Evolutionary conservation across 2,888 invertebrate species (phyloP).

Genomic region (Eumacrocentrus americanus): DNA sequence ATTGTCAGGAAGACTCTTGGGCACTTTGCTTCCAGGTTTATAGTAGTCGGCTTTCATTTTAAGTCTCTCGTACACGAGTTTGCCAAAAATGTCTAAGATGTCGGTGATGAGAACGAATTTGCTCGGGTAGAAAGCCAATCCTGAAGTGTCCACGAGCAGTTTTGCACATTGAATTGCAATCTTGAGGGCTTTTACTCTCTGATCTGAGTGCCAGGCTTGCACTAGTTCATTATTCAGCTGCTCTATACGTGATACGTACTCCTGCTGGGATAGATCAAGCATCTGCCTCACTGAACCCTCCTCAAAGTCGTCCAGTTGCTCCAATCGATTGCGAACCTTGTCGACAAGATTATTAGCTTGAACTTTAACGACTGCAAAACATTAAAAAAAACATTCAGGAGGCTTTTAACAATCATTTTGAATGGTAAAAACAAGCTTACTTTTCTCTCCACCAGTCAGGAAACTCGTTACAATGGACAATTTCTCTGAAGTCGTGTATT

Average conservation of each 20-base stretch:
- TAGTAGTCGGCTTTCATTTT: constrained; percentile 75
- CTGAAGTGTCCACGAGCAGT: constrained; percentile 85
- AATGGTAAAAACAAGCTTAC: constrained; percentile 60
- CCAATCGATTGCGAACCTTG: constrained; percentile 87
- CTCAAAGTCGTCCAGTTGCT: constrained; percentile 94
- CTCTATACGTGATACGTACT: constrained; percentile 87
- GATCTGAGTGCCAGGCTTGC: constrained; percentile 92
- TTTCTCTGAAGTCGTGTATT: constrained; percentile 93
- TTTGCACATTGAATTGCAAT: constrained; percentile 98
- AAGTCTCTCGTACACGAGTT: constrained; percentile 84
- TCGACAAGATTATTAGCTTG: constrained; percentile 79
- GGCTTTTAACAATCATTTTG: too few relatives aligned
- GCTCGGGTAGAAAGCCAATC: constrained; percentile 95
- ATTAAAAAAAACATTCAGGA: too few relatives aligned
- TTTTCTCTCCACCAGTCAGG: constrained; percentile 80
- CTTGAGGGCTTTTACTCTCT: constrained; percentile 93
- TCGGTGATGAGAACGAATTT: constrained; percentile 97
- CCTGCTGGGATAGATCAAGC: constrained; percentile 89
- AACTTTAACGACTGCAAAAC: constrained; percentile 74
- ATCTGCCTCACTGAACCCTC: constrained; percentile 86
- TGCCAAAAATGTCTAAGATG: constrained; percentile 92
- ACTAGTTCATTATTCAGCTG: constrained; percentile 90
- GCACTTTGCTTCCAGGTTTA: constrained; percentile 64
- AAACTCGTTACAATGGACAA: constrained; percentile 90
- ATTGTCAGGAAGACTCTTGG: constrained; percentile 66